These are phyloP conservation scores for Brachycybe producta DNA, from an alignment of 2,888 invertebrate species.

Conservation along the genomic window DNA sequence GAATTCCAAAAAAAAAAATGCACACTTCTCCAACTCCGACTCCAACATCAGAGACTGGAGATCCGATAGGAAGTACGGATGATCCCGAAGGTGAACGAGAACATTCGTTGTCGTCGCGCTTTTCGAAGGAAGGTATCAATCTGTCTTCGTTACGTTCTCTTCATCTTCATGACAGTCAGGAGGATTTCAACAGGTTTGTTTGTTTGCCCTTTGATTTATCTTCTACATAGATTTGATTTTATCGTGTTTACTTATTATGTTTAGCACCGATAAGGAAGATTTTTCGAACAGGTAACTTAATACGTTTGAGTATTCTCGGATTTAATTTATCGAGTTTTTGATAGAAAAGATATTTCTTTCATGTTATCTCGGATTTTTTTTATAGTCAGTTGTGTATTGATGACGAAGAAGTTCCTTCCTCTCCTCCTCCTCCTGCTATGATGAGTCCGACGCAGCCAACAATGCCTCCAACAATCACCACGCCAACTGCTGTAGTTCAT, in stretches of 20 bases:
- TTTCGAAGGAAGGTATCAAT: neutral
- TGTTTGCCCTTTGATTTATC: neutral
- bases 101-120: neutral
- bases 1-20: too few relatives aligned
- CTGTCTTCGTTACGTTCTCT: neutral
- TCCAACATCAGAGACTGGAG: constrained; percentile 9
- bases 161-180: constrained; percentile 9
- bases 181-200: constrained; percentile 20
- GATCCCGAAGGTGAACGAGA: neutral
- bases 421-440: constrained; percentile 27
- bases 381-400: constrained; percentile 33
- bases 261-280: constrained; percentile 31
- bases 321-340: neutral
- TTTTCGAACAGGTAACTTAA: constrained; percentile 31
- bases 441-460: constrained; percentile 20
- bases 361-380: constrained; percentile 15
- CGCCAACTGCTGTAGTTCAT: neutral
- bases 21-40: constrained; percentile 14
- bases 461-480: neutral
- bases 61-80: neutral
- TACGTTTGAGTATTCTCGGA: neutral
- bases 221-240: constrained; percentile 1
- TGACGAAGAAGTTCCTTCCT: constrained; percentile 30
- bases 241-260: constrained; percentile 1
- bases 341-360: neutral